Conservation (phyloP, 2,888 invertebrate genomes). For the Lycaena phlaeas region DNA sequence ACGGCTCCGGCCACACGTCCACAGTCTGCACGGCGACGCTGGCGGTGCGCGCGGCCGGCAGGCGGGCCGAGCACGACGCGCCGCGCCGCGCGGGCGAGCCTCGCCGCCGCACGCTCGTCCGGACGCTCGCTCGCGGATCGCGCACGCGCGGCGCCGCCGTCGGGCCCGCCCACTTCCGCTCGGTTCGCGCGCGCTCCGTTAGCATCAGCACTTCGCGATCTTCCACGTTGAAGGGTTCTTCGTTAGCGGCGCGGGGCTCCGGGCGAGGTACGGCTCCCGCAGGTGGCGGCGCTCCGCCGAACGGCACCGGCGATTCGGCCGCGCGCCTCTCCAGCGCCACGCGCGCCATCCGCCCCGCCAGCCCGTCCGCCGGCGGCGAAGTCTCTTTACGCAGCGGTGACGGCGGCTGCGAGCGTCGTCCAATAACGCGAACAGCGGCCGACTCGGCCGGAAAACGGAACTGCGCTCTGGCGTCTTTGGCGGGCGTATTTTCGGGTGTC, state of each 20-base stretch:
- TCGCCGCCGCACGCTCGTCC: slow-evolving; percentile 16
- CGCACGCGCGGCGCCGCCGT: slow-evolving; percentile 16
- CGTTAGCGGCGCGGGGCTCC: slow-evolving; percentile 35
- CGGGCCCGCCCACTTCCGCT: slow-evolving; percentile 18
- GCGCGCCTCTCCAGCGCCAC: slow-evolving; percentile 63
- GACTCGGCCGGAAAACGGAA: slow-evolving; percentile 73
- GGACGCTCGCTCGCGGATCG: slow-evolving; percentile 16
- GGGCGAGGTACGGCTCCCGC: slow-evolving; percentile 37
- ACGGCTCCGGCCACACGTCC: slow-evolving; percentile 79
- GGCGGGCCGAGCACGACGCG: slow-evolving; percentile 13
- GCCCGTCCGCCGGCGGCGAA: slow-evolving; percentile 36
- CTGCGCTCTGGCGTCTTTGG: slow-evolving; percentile 73
- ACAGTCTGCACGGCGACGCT: slow-evolving; percentile 75
- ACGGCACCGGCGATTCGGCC: slow-evolving; percentile 56
- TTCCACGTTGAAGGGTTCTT: slow-evolving; percentile 42
- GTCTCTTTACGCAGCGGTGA: slow-evolving; percentile 76
- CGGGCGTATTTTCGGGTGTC: slow-evolving; percentile 90
- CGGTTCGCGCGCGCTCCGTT: slow-evolving; percentile 39
- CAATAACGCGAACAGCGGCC: slow-evolving; percentile 78
- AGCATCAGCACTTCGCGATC: slow-evolving; percentile 70
- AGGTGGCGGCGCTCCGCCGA: slow-evolving; percentile 47
- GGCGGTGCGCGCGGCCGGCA: slow-evolving; percentile 18
- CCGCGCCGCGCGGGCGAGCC: slow-evolving; percentile 16
- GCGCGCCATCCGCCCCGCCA: slow-evolving; percentile 47
- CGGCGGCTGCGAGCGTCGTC: slow-evolving; percentile 79